A percentile compares a stretch with the other conserved stretches of the same genome.
Conservation (phyloP, 2,113 vertebrate genomes). For the Sus scrofa region DNA sequence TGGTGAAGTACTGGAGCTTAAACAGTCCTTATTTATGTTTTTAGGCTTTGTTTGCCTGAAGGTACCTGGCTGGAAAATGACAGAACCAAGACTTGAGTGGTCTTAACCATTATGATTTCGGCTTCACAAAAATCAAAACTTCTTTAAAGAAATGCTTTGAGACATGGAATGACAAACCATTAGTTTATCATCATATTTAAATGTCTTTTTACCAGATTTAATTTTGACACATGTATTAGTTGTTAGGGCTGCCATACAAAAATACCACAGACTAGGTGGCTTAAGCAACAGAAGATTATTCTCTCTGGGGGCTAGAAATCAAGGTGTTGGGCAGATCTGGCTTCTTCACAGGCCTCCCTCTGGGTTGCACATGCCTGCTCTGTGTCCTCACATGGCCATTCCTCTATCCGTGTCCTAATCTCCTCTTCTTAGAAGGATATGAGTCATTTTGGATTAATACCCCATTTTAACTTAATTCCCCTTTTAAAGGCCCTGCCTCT, state of each 20-base stretch:
- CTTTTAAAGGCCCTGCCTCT: background rate
- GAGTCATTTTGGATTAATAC: background rate
- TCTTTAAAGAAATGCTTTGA: slow-evolving; percentile 19
- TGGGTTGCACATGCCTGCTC: background rate
- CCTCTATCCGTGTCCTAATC: background rate
- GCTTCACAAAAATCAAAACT: slow-evolving; percentile 26
- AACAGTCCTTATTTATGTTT: background rate
- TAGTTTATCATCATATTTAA: slow-evolving; percentile 19
- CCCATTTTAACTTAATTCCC: background rate
- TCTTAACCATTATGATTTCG: slow-evolving; percentile 41
- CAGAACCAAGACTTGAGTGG: background rate
- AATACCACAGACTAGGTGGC: background rate
- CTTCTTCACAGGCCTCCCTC: background rate
- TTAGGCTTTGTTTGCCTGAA: slow-evolving; percentile 35
- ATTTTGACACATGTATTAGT: slow-evolving; percentile 14
- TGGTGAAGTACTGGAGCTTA: background rate
- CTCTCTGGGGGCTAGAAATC: slow-evolving; percentile 16
- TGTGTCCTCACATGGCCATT: background rate
- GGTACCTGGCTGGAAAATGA: background rate
- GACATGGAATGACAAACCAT: background rate
- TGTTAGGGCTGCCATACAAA: slow-evolving; percentile 14
- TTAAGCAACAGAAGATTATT: slow-evolving; percentile 22
- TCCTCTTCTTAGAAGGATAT: background rate
- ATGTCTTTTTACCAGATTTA: slow-evolving; percentile 18
- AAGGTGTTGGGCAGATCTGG: background rate